A percentile compares a stretch with the other conserved stretches of the same genome.
Evolutionary conservation across 1,140 invertebrate species (phyloP).

Genomic region (Onthophagus taurus): DNA sequence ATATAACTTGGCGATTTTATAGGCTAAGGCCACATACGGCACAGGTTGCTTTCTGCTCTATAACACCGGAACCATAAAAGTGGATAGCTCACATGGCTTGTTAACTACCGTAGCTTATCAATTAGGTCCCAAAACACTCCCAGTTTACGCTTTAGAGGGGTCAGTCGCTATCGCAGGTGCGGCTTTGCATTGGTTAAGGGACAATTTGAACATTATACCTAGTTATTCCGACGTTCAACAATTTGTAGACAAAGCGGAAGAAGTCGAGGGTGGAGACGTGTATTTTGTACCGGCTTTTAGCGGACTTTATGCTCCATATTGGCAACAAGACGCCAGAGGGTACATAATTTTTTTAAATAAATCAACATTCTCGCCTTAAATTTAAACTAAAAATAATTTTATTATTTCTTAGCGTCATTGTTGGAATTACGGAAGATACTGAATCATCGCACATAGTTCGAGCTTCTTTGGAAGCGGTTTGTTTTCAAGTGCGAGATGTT

Average conservation of each 20-base stretch:
- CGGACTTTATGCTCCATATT: conserved; percentile 91
- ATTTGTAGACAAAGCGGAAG: conserved; percentile 32
- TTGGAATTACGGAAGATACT: conserved; percentile 69
- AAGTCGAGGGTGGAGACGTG: conserved; percentile 51
- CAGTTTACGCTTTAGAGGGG: conserved; percentile 83
- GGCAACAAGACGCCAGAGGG: conserved; percentile 86
- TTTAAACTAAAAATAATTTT: background rate
- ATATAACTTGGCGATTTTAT: no score
- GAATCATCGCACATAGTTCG: conserved; percentile 61
- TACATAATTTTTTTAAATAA: no score
- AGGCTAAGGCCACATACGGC: conserved; percentile 87
- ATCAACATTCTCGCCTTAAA: background rate
- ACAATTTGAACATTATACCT: conserved; percentile 70
- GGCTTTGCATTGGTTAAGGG: conserved; percentile 71
- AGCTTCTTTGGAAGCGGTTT: conserved; percentile 73
- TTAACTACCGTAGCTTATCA: conserved; percentile 92
- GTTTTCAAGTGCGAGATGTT: conserved; percentile 73
- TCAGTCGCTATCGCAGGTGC: conserved; percentile 51
- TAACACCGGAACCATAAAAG: conserved; percentile 70
- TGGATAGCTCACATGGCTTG: conserved; percentile 76
- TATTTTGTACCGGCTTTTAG: conserved; percentile 93
- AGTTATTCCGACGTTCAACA: conserved; percentile 35
- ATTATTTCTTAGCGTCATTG: conserved; percentile 51
- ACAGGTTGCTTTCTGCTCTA: conserved; percentile 93
- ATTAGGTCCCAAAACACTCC: conserved; percentile 65